A percentile compares a stretch with the other conserved stretches of the same genome.
These are phyloP conservation scores for Lordiphosa clarofinis DNA, from an alignment of 1,140 invertebrate species.

Conservation along the genomic window DNA sequence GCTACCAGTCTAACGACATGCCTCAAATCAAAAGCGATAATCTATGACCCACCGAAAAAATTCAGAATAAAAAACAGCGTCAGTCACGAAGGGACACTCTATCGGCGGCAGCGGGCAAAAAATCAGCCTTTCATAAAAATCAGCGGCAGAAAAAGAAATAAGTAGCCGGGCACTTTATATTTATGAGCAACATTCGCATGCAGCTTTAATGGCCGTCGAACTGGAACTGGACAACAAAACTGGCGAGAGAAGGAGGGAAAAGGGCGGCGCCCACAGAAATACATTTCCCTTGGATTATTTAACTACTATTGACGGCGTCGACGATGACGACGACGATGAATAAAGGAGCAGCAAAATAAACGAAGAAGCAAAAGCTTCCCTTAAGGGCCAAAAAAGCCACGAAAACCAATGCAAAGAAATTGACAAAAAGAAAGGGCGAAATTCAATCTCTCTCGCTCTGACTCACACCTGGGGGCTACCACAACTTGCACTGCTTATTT, in stretches of 20 bases:
- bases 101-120: constrained; percentile 3
- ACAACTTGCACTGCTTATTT: too few species aligned
- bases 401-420: constrained; percentile 47
- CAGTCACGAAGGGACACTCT: constrained; percentile 20
- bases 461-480: too few species aligned
- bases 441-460: too few species aligned
- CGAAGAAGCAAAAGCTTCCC: constrained; percentile 17
- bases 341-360: constrained; percentile 17
- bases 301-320: constrained; percentile 28
- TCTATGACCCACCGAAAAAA: constrained; percentile 42
- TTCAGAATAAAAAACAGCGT: background rate
- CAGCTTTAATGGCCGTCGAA: constrained; percentile 65
- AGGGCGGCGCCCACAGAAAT: constrained; percentile 58
- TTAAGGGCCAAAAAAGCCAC: constrained; percentile 28
- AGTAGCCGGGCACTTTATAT: background rate
- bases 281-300: constrained; percentile 62
- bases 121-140: constrained; percentile 42
- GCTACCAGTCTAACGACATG: too few species aligned
- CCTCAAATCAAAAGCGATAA: constrained; percentile 64
- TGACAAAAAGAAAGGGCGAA: constrained; percentile 10
- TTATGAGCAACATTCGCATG: constrained; percentile 45
- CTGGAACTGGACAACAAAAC: constrained; percentile 25
- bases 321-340: background rate
- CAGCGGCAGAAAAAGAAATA: constrained; percentile 1
- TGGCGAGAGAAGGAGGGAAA: constrained; percentile 10